Percentiles rank a stretch among this genome's conserved stretches.
Conservation (phyloP, 2,797 vertebrate genomes). For the Yasuhikotakia modesta region DNA sequence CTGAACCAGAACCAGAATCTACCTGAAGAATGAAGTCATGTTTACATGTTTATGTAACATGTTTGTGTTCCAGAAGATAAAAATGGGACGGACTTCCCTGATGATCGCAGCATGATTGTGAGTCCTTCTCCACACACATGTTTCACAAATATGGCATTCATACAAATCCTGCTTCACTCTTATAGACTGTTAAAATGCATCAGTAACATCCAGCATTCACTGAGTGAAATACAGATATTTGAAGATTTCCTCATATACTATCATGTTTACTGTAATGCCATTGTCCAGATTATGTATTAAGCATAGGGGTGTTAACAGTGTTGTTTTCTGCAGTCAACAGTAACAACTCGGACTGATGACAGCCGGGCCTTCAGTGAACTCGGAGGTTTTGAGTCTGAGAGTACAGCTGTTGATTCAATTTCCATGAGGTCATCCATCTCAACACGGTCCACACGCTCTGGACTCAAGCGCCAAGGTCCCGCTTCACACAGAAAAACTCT, state of each 20-base stretch:
- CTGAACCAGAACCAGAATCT: neutral
- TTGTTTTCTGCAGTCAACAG: slow-evolving; percentile 73
- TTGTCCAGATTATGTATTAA: too few relatives aligned
- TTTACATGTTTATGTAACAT: neutral
- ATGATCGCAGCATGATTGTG: slow-evolving; percentile 88
- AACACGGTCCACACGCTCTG: slow-evolving; percentile 75
- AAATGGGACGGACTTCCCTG: slow-evolving; percentile 81
- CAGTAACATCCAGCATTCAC: too few relatives aligned
- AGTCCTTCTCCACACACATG: slow-evolving; percentile 58
- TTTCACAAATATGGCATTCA: too few relatives aligned
- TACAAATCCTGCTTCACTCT: too few relatives aligned
- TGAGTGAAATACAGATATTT: too few relatives aligned
- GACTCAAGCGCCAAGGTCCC: slow-evolving; percentile 80
- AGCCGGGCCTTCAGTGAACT: slow-evolving; percentile 77
- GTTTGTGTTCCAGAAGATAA: slow-evolving; percentile 80
- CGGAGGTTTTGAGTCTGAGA: slow-evolving; percentile 72
- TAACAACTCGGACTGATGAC: slow-evolving; percentile 71
- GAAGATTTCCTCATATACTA: too few relatives aligned
- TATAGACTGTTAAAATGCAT: too few relatives aligned
- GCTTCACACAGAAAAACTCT: neutral
- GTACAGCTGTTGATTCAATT: slow-evolving; percentile 72
- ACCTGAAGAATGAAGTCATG: too few relatives aligned
- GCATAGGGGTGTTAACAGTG: neutral
- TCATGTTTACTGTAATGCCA: too few relatives aligned
- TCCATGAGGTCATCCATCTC: slow-evolving; percentile 73